phyloP scores from a whole-genome alignment of 2,113 vertebrate species.

The Archocentrus centrarchus region DNA sequence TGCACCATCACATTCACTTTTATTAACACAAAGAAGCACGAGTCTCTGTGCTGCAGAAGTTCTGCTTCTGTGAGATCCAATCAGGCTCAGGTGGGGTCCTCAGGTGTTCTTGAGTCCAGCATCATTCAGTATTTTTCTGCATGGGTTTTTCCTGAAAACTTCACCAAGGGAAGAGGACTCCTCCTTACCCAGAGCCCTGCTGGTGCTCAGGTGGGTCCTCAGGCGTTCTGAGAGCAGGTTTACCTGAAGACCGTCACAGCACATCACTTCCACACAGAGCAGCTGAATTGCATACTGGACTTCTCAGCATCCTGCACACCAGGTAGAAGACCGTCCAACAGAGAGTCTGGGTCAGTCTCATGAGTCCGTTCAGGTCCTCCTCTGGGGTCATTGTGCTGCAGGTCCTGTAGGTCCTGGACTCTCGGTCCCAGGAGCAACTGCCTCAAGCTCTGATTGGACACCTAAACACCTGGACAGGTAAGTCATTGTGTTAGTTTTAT shows the following conservation, averaged over 20 bases:
- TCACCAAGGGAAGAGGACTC: too few relatives aligned
- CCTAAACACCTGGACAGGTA: constrained; percentile 50
- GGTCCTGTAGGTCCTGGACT: constrained; percentile 10
- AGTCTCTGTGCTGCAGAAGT: background rate
- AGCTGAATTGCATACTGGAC: background rate
- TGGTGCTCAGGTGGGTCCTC: background rate
- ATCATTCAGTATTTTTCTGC: too few relatives aligned
- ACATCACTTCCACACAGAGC: background rate
- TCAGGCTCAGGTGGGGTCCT: background rate
- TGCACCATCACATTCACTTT: background rate
- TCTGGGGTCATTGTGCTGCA: constrained; percentile 11
- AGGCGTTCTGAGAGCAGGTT: background rate
- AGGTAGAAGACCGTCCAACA: background rate
- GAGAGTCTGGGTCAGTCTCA: background rate
- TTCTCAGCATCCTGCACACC: constrained; percentile 19
- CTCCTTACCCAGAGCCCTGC: background rate
- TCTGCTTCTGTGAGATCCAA: background rate
- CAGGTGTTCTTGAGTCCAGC: too few relatives aligned
- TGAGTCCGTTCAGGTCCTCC: background rate
- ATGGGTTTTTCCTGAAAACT: too few relatives aligned
- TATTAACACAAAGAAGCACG: background rate
- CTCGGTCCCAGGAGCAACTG: background rate
- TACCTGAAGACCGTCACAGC: background rate
- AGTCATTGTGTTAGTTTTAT: background rate
- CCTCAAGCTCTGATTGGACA: constrained; percentile 4